Percentiles rank a stretch among this genome's conserved stretches.
Conservation (phyloP, 2,113 vertebrate genomes). For the Capreolus pygargus region DNA sequence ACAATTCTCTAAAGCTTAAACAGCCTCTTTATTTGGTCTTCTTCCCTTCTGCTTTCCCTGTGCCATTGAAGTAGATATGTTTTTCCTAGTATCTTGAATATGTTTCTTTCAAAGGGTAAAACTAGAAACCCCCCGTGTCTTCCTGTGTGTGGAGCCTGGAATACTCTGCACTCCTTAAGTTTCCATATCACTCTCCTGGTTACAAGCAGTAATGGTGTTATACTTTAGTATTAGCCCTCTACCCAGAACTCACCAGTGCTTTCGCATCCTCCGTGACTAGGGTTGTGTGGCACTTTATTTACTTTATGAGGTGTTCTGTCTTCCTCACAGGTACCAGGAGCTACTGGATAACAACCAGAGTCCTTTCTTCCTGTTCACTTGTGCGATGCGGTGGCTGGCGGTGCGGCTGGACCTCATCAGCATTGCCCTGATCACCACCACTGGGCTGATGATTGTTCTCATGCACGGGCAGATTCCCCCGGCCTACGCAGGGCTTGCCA, state of each 20-base stretch:
- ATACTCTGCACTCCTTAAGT: not conserved
- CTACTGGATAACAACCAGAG: constrained; percentile 93
- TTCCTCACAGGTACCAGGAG: constrained; percentile 87
- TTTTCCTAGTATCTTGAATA: not conserved
- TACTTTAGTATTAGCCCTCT: not conserved
- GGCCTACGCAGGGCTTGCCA: constrained; percentile 92
- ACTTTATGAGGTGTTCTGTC: not conserved
- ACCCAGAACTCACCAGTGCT: not conserved
- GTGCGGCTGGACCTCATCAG: constrained; percentile 93
- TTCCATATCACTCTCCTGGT: not conserved
- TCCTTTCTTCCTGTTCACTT: constrained; percentile 92
- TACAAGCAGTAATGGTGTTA: not conserved
- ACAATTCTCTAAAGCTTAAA: not conserved
- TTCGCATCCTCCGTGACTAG: not conserved
- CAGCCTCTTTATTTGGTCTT: not conserved
- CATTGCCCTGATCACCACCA: constrained; percentile 91
- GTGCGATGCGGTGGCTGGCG: constrained; percentile 94
- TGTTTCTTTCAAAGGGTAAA: not conserved
- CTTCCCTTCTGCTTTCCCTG: not conserved
- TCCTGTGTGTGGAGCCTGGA: not conserved
- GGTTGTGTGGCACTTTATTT: not conserved
- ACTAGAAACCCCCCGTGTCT: not conserved
- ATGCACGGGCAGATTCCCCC: constrained; percentile 93
- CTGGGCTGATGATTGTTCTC: constrained; percentile 91
- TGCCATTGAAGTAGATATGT: not conserved